Evolutionary conservation across 2,888 invertebrate species (phyloP).

Genomic region (Acronicta aceris): DNA sequence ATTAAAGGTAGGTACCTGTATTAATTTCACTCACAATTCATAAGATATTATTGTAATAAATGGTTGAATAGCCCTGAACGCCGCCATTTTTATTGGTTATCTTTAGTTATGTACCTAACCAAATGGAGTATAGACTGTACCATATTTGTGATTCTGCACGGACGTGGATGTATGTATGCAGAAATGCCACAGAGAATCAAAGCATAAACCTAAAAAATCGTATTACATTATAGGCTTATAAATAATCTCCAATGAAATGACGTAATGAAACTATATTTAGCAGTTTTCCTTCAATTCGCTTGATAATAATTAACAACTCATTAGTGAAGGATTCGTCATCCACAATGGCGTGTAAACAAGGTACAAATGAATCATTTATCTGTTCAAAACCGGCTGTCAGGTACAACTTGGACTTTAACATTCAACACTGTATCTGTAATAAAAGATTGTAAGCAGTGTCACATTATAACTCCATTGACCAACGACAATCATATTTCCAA

Average conservation of each 20-base stretch:
- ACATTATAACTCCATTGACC: constrained; percentile 24
- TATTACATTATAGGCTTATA: neutral
- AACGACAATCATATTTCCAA: constrained; percentile 19
- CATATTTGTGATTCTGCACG: too few species aligned
- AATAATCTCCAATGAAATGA: constrained; percentile 3
- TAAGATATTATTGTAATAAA: too few species aligned
- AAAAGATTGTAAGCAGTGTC: constrained; percentile 34
- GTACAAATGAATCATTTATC: constrained; percentile 36
- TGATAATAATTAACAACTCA: constrained; percentile 28
- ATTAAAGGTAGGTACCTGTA: too few species aligned
- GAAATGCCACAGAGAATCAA: too few species aligned
- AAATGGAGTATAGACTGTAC: too few species aligned
- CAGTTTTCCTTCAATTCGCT: constrained; percentile 23
- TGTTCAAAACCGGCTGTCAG: constrained; percentile 1
- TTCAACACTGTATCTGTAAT: constrained; percentile 29
- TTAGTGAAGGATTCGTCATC: constrained; percentile 23
- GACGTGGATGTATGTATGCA: too few species aligned
- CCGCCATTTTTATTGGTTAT: too few species aligned
- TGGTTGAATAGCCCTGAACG: too few species aligned
- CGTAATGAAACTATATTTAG: constrained; percentile 36
- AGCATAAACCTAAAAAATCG: too few species aligned
- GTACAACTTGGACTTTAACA: constrained; percentile 43
- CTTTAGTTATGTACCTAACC: too few species aligned
- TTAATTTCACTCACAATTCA: too few species aligned
- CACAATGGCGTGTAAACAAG: constrained; percentile 33